Base-by-base conservation (phyloP, 2,113 vertebrate species). In the human (Homo sapiens) region DNA sequence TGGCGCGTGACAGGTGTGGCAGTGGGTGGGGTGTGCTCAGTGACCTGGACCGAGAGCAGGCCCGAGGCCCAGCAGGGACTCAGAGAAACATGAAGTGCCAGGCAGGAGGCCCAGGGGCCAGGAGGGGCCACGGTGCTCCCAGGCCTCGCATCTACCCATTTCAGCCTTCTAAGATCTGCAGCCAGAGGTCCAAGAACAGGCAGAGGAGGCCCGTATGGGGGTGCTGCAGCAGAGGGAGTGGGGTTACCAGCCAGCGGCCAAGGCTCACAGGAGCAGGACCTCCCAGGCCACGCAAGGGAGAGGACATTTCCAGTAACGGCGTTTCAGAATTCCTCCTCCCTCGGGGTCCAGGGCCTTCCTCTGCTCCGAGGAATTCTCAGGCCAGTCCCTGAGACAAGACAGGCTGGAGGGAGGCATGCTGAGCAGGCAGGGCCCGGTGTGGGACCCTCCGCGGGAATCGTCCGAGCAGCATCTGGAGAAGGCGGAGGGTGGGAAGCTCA, bases 61-160 rank as follows among this genome's bases (percentile, higher is more conserved):
- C 55, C 57, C 38, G 57, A 55, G 27, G 70, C 57, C 66, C 64
- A 75, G 1, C n/a, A n/a, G 59, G 89, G 45, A 50, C 32, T 17
- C 59, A 30, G 66, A 95, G 48, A n/a, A 2, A 45, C 18, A 10
- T 0, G 0, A 35, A 59, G 76, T 0, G 0, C 16, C 13, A 1
- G 0, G 23, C 2, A 0, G 0, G 17, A 35, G 45, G 16, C 5
- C 48, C 30, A 43, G 48, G 30, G 25, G 22, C 64, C 45, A 35
- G 45, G 12, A 14, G n/a, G 9, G 40, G 48, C 1, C 35, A 0
- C 0, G 4, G n/a, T 2, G 6, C 20, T 3, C 40, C 38, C 11
- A 5, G 18, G 61, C 12, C 75, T 30, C 16, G 0, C 0, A 0
- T 2, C n/a, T 50, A 16, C 12, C 66, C 20, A 2, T 1, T 0